Evolutionary conservation across 2,888 invertebrate genomes (phyloP).

Genomic region (Halocaridina rubra): DNA sequence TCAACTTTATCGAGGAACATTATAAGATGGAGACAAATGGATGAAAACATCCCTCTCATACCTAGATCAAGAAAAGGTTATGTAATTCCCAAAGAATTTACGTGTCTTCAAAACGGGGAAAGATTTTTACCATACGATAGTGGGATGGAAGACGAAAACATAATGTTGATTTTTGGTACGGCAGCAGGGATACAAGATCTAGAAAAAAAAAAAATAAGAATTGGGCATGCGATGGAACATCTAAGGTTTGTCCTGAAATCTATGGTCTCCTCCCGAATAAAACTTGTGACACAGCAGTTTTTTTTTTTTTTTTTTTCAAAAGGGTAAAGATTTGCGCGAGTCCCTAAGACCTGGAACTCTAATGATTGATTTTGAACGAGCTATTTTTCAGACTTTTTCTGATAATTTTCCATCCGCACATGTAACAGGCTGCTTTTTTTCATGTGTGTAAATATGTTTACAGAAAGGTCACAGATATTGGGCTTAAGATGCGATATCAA

Average conservation of each 20-base stretch:
- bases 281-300: not conserved
- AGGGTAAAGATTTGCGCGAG: not conserved
- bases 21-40: not conserved
- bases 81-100: too few relatives aligned
- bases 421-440: conserved; percentile 39
- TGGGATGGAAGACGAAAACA: too few relatives aligned
- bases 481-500: conserved; percentile 15
- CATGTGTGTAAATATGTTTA: conserved; percentile 41
- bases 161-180: too few relatives aligned
- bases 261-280: not conserved
- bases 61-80: too few relatives aligned
- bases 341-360: not conserved
- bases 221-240: not conserved
- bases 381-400: not conserved
- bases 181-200: not conserved
- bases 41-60: too few relatives aligned
- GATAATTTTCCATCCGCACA: not conserved
- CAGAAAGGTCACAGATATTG: conserved; percentile 19
- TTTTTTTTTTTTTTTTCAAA: too few relatives aligned
- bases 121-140: too few relatives aligned
- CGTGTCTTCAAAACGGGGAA: too few relatives aligned
- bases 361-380: not conserved
- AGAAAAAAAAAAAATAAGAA: not conserved
- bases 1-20: not conserved
- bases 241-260: not conserved